A percentile compares a stretch with the other conserved stretches of the same genome.
These are phyloP conservation scores for Edolisoma coerulescens DNA, from an alignment of 2,113 vertebrate species.

Conservation along the genomic window DNA sequence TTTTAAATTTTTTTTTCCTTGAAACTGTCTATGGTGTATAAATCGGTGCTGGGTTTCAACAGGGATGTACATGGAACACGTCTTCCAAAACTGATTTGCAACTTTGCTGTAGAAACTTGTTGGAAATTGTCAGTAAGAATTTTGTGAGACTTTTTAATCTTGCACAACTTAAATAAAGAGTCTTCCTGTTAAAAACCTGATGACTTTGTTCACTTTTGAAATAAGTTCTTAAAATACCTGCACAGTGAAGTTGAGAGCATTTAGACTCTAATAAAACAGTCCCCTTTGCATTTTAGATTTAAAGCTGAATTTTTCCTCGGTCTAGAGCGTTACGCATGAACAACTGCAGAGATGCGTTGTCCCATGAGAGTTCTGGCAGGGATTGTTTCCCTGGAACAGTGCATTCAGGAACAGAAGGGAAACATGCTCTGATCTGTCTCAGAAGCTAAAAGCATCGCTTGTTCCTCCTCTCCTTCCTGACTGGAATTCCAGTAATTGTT, in stretches of 20 bases:
- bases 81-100: background rate
- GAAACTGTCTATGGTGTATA: background rate
- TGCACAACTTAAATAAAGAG: background rate
- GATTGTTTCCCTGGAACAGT: background rate
- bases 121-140: background rate
- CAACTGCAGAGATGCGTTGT: background rate
- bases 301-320: background rate
- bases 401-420: background rate
- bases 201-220: background rate
- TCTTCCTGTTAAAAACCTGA: background rate
- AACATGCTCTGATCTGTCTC: background rate
- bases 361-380: background rate
- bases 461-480: background rate
- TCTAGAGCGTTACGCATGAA: background rate
- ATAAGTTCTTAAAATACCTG: background rate
- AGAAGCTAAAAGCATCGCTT: background rate
- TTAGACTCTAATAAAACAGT: background rate
- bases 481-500: conserved; percentile 28
- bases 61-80: background rate
- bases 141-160: background rate
- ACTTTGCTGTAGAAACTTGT: background rate
- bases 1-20: too few species aligned
- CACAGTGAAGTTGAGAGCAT: background rate
- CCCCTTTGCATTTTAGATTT: background rate
- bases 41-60: background rate